phyloP scores from a whole-genome alignment of 2,888 invertebrate species.

The Calliphora vomitoria region DNA sequence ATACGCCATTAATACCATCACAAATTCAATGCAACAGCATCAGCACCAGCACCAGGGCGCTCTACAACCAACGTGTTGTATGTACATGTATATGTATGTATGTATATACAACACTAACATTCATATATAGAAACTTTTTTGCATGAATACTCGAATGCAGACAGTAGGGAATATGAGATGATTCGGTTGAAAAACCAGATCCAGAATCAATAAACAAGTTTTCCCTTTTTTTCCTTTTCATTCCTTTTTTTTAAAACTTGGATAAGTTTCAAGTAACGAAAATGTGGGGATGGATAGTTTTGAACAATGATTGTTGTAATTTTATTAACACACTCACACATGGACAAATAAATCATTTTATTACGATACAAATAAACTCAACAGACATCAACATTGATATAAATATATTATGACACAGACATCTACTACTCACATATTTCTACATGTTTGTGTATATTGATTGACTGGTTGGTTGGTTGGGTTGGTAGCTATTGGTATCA shows the following conservation, averaged over 20 bases:
- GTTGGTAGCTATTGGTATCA: constrained; percentile 20
- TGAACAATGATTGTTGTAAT: constrained; percentile 9
- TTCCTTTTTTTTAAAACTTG: neutral
- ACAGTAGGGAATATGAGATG: constrained; percentile 50
- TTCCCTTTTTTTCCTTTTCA: constrained; percentile 27
- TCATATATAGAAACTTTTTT: constrained; percentile 13
- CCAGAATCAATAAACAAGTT: constrained; percentile 63
- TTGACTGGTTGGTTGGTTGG: neutral
- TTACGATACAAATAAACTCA: neutral
- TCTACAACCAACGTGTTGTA: no score
- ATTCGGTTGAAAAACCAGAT: constrained; percentile 53
- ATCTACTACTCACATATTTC: neutral
- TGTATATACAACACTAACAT: no score
- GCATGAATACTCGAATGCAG: constrained; percentile 16
- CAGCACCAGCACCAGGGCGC: constrained; percentile 1
- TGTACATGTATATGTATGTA: neutral
- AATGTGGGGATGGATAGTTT: constrained; percentile 26
- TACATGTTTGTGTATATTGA: neutral
- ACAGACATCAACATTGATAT: neutral
- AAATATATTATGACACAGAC: neutral
- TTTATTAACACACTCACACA: constrained; percentile 16
- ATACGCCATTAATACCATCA: constrained; percentile 34
- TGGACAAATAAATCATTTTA: constrained; percentile 16
- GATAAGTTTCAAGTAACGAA: neutral
- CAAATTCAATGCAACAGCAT: constrained; percentile 1